Base-by-base conservation (phyloP, 2,113 vertebrate species). In the Phycodurus eques region DNA sequence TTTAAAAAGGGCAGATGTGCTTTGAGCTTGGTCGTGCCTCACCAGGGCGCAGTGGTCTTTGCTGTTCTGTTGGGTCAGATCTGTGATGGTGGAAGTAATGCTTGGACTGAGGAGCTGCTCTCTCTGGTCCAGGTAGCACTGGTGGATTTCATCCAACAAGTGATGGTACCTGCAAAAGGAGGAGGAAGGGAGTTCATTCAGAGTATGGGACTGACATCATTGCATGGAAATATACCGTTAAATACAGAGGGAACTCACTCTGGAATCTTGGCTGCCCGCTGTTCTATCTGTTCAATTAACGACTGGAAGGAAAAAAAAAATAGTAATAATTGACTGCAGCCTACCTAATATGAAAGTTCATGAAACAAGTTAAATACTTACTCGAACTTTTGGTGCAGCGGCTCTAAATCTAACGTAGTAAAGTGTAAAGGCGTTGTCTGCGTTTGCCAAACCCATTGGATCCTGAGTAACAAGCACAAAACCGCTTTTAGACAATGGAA, bases 1-100 rank as follows among this genome's bases (percentile, higher is more conserved):
- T 79, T 71, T 73, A 86, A 84, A 85, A 85, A 88, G 77, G 80
- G 57, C 82, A 85, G 44, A 8, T 70, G 10, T 10, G 71, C 75
- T 82, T 76, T 75, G 77, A 80, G 71, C 64, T 42, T 9, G 56
- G 15, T 35, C 70, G 17, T 20, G 71, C 56, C 82, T 86, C 78
- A 99, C 98, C 95, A 99, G 92, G 82, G 98, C 96, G 79, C 98
- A 99, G 85, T 99, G 98, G 88, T 99, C 98, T 90, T 95, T 97
- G 88, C 93, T 95, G 90, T 96, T 98, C 80, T 96, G 96, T 88
- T 92, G 95, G 79, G 96, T 98, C 84, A 99, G 91, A 79, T 99
- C 97, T 27, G 94, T 94, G 74, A 99, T 96, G 78, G 96, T 98
- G 86, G 94, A 95, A 47, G 94, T 90, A 5, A 99, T 99, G 78